A percentile compares a stretch with the other conserved stretches of the same genome.
Evolutionary conservation across 64 coral and sea anemone genomes (phyloP).

Genomic region (Pachyseris speciosa): DNA sequence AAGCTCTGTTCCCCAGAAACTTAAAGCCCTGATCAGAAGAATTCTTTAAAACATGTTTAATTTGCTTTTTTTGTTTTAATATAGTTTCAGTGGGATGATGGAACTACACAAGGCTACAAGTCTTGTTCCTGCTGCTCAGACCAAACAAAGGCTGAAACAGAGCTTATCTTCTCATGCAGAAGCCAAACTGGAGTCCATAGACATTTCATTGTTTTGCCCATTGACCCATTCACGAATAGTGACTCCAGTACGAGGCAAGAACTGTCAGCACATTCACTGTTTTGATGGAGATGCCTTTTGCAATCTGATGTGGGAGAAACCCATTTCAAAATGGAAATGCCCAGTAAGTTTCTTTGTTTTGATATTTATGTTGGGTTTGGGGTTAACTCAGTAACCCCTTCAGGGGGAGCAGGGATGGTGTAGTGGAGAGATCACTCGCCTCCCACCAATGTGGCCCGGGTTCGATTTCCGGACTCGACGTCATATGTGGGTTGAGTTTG

Average conservation of each 20-base stretch:
- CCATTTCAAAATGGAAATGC: conserved; percentile 18
- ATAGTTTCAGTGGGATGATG: neutral
- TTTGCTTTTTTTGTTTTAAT: neutral
- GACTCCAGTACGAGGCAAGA: conserved; percentile 37
- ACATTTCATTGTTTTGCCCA: conserved; percentile 13
- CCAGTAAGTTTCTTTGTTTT: neutral
- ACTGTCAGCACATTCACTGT: conserved; percentile 4
- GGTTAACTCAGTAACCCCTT: too few relatives aligned
- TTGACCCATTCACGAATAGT: conserved; percentile 13
- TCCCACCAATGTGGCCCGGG: too few relatives aligned
- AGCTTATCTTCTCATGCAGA: conserved; percentile 13
- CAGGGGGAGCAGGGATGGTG: too few relatives aligned
- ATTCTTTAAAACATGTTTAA: neutral
- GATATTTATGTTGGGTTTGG: too few relatives aligned
- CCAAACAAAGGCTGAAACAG: neutral
- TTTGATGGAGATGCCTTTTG: conserved; percentile 27
- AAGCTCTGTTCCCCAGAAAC: too few relatives aligned
- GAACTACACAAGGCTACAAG: neutral
- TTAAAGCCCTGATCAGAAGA: too few relatives aligned
- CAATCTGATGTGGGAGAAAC: conserved; percentile 27
- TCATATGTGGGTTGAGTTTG: too few relatives aligned
- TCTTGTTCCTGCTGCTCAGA: conserved; percentile 31
- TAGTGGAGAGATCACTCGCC: too few relatives aligned
- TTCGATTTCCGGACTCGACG: too few relatives aligned
- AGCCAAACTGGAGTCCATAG: conserved; percentile 24